Evolutionary conservation across 2,888 invertebrate genomes (phyloP), one percentile per base, ranked within the genome.

Genomic region (Acanthopleura granulata): DNA sequence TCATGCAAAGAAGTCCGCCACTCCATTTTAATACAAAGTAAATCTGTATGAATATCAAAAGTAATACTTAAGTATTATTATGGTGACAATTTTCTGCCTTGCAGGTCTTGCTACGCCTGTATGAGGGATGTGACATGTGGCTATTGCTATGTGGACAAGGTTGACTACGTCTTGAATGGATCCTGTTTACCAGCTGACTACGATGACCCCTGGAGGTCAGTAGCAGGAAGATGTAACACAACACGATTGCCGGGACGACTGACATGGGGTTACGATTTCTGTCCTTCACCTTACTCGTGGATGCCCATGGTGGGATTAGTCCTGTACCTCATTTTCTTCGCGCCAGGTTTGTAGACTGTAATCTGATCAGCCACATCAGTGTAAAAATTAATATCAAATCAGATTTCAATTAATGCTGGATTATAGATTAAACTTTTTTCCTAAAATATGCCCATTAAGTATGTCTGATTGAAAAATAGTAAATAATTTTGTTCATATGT

Each of bases 271-370:
- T 89, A 89, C 74, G 90, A 91, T 74, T 92, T 89, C 85, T 92
- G 92, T 79, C 92, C 92, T 0, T 87, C 88, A 6, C 86, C 90
- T 0, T 79, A 84, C 74, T 91, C 89, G 4, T 92, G 91, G 91
- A 84, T 92, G 81, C 89, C 91, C 3, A 87, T 92, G 77, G 80
- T 90, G 11, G 92, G 91, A 40, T 85, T 92, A 62, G 88, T 89
- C 51, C 81, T 91, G 22, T 92, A 92, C 83, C 86, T 92, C 25
- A 85, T 91, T 72, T 91, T 89, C 80, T 92, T 92, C 85, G 91
- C 92, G 66, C 91, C 92, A 78, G 88, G 90, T 90, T 79, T 74
- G 79, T 40, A 9, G 40, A 40, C 40, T 22, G 69, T 18, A 69
- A 18, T 18, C 29, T 69, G 18, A 69, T 22, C 15, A n/a, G n/a